These are phyloP conservation scores for Orycteropus afer DNA, from an alignment of 2,113 vertebrate genomes.

Conservation along the genomic window DNA sequence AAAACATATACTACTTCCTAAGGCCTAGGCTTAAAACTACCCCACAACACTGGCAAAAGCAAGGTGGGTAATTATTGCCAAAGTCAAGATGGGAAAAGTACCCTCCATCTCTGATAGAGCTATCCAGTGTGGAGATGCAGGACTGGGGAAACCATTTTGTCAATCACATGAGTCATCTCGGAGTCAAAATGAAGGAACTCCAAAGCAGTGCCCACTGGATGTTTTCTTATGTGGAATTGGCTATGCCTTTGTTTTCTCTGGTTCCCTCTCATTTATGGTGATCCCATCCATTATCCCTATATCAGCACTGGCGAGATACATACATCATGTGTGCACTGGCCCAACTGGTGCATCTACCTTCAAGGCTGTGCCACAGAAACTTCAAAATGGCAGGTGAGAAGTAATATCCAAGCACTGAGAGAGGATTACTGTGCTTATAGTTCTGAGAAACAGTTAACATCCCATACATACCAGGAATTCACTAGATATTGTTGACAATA, in stretches of 20 bases:
- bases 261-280: constrained; percentile 53
- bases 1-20: not conserved
- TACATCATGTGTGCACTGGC: constrained; percentile 43
- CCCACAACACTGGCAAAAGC: not conserved
- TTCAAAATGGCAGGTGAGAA: not conserved
- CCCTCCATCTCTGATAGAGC: too few relatives aligned
- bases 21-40: not conserved
- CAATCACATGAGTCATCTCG: not conserved
- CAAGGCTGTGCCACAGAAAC: not conserved
- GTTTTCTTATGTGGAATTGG: constrained; percentile 62
- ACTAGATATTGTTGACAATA: not conserved
- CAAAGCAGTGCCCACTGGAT: not conserved
- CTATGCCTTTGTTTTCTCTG: constrained; percentile 63
- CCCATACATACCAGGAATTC: not conserved
- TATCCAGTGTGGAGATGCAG: too few relatives aligned
- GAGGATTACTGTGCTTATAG: not conserved
- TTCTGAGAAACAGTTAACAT: not conserved
- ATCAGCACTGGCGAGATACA: constrained; percentile 59
- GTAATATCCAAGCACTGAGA: not conserved
- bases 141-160: too few relatives aligned
- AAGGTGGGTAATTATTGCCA: too few relatives aligned
- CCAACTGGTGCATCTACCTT: constrained; percentile 52
- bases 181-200: not conserved
- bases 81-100: not conserved
- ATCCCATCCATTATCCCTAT: constrained; percentile 60